Conservation (phyloP, 2,888 invertebrate species). For the Drosophila fungiperda region DNA sequence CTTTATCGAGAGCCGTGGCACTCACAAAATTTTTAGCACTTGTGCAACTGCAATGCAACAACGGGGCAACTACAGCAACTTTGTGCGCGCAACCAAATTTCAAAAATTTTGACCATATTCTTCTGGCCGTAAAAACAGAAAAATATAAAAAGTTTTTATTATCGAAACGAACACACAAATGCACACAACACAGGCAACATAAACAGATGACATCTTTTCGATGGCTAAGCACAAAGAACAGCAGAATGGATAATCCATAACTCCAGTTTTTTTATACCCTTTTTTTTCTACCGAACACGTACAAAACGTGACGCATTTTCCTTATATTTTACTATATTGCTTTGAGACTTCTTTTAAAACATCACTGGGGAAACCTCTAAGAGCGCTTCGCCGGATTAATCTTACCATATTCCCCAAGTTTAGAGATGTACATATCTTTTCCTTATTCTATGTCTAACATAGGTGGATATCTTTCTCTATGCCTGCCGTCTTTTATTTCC, state of each 20-base stretch:
- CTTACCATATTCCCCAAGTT: background rate
- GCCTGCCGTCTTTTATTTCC: background rate
- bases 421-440: background rate
- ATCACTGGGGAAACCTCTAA: background rate
- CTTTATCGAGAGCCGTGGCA: conserved; percentile 6
- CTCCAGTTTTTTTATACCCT: background rate
- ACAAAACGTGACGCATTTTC: background rate
- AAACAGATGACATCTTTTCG: conserved; percentile 7
- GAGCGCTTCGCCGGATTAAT: background rate
- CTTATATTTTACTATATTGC: background rate
- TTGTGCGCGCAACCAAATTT: background rate
- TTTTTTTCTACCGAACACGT: background rate
- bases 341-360: background rate
- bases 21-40: conserved; percentile 42
- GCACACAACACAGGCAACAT: background rate
- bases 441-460: background rate
- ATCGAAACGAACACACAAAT: conserved; percentile 4
- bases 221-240: background rate
- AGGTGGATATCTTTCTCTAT: background rate
- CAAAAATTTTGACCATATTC: background rate
- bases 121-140: background rate
- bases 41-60: conserved; percentile 27
- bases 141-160: conserved; percentile 29
- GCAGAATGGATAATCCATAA: background rate
- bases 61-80: conserved; percentile 15